Evolutionary conservation across 2,113 vertebrate genomes (phyloP).

Genomic region (Plestiodon gilberti): DNA sequence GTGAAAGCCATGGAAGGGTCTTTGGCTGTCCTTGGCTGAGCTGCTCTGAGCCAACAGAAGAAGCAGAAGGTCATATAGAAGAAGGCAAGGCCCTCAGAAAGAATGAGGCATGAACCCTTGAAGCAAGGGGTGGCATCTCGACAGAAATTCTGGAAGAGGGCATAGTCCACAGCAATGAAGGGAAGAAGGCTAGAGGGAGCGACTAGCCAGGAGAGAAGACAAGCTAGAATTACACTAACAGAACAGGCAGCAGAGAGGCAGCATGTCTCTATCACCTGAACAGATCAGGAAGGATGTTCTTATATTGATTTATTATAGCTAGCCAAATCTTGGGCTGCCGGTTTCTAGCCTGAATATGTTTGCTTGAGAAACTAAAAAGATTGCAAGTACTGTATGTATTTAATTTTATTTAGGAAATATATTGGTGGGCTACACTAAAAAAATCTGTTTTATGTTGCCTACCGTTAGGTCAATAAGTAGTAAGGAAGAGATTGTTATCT

Average conservation of each 20-base stretch:
- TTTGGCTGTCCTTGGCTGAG: background rate
- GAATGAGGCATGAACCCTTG: background rate
- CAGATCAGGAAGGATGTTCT: background rate
- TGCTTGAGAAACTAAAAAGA: background rate
- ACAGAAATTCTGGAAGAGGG: background rate
- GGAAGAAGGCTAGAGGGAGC: background rate
- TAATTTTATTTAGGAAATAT: conserved; percentile 12
- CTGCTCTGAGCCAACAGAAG: background rate
- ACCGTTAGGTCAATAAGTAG: conserved; percentile 19
- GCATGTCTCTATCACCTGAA: background rate
- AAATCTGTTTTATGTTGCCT: background rate
- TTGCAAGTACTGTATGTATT: background rate
- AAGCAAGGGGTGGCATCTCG: background rate
- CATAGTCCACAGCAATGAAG: background rate
- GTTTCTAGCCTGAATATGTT: background rate
- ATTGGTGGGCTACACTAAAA: background rate
- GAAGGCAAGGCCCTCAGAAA: background rate
- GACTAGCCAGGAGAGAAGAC: background rate
- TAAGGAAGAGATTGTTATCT: conserved; percentile 45
- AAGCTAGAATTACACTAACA: background rate
- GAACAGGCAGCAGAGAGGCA: background rate
- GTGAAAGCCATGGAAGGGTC: background rate
- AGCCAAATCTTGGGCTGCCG: background rate
- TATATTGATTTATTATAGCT: background rate
- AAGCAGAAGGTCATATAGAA: background rate